Base-by-base conservation (phyloP, 2,888 invertebrate species). In the Blomia tropicalis region DNA sequence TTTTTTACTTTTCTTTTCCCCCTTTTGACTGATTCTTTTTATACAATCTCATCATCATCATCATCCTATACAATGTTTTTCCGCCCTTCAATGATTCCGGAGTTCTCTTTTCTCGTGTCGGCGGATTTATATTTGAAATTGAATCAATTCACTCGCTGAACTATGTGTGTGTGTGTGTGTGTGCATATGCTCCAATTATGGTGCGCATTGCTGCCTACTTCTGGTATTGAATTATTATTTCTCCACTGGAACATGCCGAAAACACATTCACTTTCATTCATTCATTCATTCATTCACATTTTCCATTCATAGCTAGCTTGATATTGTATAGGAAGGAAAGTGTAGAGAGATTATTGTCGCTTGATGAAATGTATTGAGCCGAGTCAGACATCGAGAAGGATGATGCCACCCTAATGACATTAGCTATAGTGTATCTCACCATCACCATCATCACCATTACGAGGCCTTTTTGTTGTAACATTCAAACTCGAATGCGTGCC, bases 381-480 rank as follows among this genome's bases (percentile, higher is more conserved):
- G 22, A 47, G 51, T 7, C 7, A 25, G 51, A 47, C 23, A 47
- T 25, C 27, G 51, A 47, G 51, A 47, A 22, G 51, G 51, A 47
- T 47, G 51, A 47, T 47, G 51, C 51, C n/a, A n/a, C n/a, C n/a
- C 51, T 47, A 47, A 47, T 47, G 51, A 47, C 51, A 47, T 47
- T 47, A 47, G n/a, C n/a, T n/a, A n/a, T n/a, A n/a, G n/a, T n/a
- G n/a, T n/a, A n/a, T n/a, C n/a, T 14, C 51, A 47, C 36, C n/a
- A n/a, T 14, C 23, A 11, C 51, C 51, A 47, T 47, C n/a, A 47
- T 47, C 51, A 47, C 51, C 51, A 47, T 47, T 47, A 47, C 27
- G 51, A 47, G 51, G 7, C 51, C 51, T 47, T 47, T 36, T 36
- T 47, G 51, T 19, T 47, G 23, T 47, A 47, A 27, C 51, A 25